phyloP scores from a whole-genome alignment of 2,113 vertebrate genomes.

The Chauna torquata region DNA sequence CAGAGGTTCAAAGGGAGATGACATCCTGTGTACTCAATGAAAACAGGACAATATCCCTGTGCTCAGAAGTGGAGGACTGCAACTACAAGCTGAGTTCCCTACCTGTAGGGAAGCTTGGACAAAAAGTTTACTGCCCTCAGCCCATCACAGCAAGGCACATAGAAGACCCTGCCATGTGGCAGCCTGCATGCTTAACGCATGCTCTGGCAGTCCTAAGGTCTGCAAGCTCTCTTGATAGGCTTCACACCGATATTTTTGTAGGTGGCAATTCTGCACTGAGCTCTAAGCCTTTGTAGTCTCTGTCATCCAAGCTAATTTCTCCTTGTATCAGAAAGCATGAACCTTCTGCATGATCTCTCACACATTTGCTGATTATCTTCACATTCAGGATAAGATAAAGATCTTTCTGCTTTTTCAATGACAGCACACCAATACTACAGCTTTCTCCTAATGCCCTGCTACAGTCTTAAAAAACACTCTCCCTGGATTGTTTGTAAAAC shows the following conservation, averaged over 20 bases:
- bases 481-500: background rate
- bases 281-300: background rate
- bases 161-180: background rate
- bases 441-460: background rate
- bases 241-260: rapidly evolving
- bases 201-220: background rate
- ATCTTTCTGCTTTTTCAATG: background rate
- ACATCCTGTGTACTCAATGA: background rate
- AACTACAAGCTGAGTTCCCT: background rate
- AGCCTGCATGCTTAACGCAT: background rate
- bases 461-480: background rate
- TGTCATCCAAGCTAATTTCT: background rate
- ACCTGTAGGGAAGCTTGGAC: rapidly evolving
- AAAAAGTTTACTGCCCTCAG: background rate
- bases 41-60: background rate
- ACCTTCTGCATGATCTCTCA: background rate
- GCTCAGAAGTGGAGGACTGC: background rate
- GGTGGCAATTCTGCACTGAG: background rate
- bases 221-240: background rate
- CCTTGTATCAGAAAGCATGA: background rate
- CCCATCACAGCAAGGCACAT: rapidly evolving
- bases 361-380: background rate
- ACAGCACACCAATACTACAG: background rate
- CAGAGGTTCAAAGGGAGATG: background rate
- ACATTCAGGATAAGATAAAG: background rate